These are phyloP conservation scores for Diarsia rubi DNA, from an alignment of 2,888 invertebrate genomes.

Conservation along the genomic window DNA sequence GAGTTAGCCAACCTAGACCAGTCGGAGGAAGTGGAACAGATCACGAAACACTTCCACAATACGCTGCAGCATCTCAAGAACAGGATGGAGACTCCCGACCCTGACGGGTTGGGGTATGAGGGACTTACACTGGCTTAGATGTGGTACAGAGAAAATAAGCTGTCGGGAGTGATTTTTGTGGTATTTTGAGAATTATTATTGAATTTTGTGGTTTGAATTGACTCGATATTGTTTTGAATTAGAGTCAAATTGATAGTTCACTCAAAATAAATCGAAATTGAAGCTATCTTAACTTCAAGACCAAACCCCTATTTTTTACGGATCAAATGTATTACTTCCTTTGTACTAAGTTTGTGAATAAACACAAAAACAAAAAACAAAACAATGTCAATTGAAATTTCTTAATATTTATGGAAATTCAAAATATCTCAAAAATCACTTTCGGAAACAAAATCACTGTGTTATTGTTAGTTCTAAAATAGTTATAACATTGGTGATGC, in stretches of 20 bases:
- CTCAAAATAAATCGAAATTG: no score
- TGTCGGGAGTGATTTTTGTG: constrained; percentile 15
- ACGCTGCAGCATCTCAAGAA: constrained; percentile 95
- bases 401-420: not conserved
- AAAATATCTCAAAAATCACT: constrained; percentile 28
- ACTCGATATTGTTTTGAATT: not conserved
- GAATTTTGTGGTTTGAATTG: not conserved
- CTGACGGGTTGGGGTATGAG: constrained; percentile 92
- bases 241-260: not conserved
- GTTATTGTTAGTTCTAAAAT: constrained; percentile 20
- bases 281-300: no score
- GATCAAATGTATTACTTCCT: no score
- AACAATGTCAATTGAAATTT: not conserved
- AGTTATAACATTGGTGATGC: constrained; percentile 1
- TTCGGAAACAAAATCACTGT: not conserved
- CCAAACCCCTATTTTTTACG: no score
- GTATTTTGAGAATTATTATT: not conserved
- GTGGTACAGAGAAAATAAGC: not conserved
- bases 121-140: constrained; percentile 88
- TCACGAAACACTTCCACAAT: constrained; percentile 98
- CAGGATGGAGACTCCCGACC: constrained; percentile 92
- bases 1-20: constrained; percentile 98
- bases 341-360: no score
- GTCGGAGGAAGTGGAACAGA: constrained; percentile 98
- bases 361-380: no score